Percentiles rank a stretch among this genome's conserved stretches.
Conservation (phyloP, 2,113 vertebrate genomes). For the Trematomus loennbergii region DNA sequence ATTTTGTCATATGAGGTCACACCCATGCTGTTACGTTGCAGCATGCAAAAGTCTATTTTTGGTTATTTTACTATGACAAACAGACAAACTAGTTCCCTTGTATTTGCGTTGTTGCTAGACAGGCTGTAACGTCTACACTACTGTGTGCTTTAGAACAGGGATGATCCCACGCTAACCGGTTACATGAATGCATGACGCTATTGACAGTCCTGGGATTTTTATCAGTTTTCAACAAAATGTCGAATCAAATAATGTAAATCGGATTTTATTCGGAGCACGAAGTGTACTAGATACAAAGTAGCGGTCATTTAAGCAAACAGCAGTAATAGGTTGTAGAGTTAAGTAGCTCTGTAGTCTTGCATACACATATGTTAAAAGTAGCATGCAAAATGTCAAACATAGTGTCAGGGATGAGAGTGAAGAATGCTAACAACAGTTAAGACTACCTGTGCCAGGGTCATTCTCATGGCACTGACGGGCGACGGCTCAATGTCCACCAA, state of each 20-base stretch:
- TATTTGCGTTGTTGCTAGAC: slow-evolving; percentile 1
- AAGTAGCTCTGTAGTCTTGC: background rate
- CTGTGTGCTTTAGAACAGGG: slow-evolving; percentile 20
- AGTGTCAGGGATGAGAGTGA: slow-evolving; percentile 40
- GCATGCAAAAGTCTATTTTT: background rate
- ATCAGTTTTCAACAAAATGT: background rate
- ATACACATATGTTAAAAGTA: background rate
- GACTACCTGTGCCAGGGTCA: slow-evolving; percentile 98
- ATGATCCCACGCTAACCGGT: background rate
- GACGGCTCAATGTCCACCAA: slow-evolving; percentile 99
- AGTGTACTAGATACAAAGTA: background rate
- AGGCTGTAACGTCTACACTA: background rate
- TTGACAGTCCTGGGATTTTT: background rate
- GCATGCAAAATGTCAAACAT: slow-evolving; percentile 4
- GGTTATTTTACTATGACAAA: no score
- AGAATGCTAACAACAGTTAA: slow-evolving; percentile 60
- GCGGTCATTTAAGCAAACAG: background rate
- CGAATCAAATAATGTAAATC: background rate
- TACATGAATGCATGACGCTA: background rate
- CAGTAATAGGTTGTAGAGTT: background rate
- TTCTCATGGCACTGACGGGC: slow-evolving; percentile 98
- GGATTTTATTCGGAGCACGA: background rate
- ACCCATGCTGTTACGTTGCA: background rate
- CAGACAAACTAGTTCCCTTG: no score
- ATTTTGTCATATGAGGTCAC: slow-evolving; percentile 18